Evolutionary conservation across 2,888 invertebrate genomes (phyloP), one percentile per base, ranked within the genome.

Genomic region (Eumacrocentrus americanus): DNA sequence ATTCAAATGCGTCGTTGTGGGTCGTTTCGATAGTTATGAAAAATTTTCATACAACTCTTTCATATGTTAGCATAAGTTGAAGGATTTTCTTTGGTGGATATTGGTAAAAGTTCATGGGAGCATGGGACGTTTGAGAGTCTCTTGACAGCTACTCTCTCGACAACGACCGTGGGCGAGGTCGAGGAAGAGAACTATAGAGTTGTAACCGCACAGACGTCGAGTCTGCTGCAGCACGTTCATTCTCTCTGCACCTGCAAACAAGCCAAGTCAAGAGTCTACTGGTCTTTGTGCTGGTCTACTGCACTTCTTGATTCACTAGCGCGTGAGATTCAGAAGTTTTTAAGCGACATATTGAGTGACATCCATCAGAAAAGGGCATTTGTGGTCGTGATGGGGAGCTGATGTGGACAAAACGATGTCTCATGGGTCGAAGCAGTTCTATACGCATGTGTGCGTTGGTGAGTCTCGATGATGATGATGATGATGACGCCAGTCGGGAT

Each of bases 401-500:
- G 12, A 50, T 14, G 11, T 38, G 42, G 51, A 38, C 29, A 34
- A 16, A 44, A 16, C 44, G 35, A 18, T 42, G 23, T 11, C 48
- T 42, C 12, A 48, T n/a, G 18, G 37, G 37, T 20, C 20, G n/a
- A 34, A 51, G 14, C 23, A 29, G 22, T 40, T 16, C 23, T 22
- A 25, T 35, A 11, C 38, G 42, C 22, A 38, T 40, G 34, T n/a
- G 38, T 37, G 29, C 14, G 47, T 16, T 12, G 7, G 38, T 34
- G 46, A 22, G 18, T 53, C 25, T n/a, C 16, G 34, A 53, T 22
- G 50, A 18, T 25, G 40, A 29, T 40, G 40, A 11, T 18, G 42
- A 54, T 34, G 42, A 44, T n/a, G 54, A 56, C 58, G 56, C 47
- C 65, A 63, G 62, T 63, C 70, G 72, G 50, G 72, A 70, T 70